Conservation (phyloP, 2,888 invertebrate species). For the Tipula confusa region DNA sequence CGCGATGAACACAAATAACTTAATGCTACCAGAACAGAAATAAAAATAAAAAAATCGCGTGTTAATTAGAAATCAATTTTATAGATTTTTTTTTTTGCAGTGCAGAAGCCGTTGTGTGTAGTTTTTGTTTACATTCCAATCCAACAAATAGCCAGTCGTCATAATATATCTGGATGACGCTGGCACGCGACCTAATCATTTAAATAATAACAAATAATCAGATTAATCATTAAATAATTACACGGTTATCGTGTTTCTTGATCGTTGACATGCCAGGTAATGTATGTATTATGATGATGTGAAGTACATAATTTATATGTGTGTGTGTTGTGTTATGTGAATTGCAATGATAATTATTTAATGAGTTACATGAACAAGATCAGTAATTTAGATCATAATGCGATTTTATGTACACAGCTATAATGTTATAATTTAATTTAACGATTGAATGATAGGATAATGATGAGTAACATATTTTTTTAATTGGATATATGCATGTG, state of each 20-base stretch:
- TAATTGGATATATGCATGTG: neutral
- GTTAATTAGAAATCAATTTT: slow-evolving; percentile 14
- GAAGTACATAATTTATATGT: neutral
- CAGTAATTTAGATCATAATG: slow-evolving; percentile 15
- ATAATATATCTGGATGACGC: neutral
- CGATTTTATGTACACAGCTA: no score
- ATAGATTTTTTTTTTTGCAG: neutral
- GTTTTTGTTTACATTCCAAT: neutral
- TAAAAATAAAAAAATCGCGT: neutral
- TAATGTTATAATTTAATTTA: slow-evolving; percentile 25
- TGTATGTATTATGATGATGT: no score
- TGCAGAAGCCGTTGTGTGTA: neutral
- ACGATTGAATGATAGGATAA: neutral
- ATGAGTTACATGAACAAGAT: slow-evolving; percentile 3
- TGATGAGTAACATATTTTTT: neutral
- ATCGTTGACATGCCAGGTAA: neutral
- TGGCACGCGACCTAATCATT: neutral
- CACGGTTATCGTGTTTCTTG: neutral
- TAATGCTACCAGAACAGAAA: neutral
- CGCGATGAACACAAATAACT: neutral
- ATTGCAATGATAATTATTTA: slow-evolving; percentile 4
- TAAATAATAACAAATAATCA: neutral
- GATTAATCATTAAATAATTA: slow-evolving; percentile 12
- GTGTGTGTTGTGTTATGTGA: neutral
- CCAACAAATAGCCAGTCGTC: neutral